phyloP scores from a whole-genome alignment of 2,797 vertebrate genomes.

The Alectoris magna region DNA sequence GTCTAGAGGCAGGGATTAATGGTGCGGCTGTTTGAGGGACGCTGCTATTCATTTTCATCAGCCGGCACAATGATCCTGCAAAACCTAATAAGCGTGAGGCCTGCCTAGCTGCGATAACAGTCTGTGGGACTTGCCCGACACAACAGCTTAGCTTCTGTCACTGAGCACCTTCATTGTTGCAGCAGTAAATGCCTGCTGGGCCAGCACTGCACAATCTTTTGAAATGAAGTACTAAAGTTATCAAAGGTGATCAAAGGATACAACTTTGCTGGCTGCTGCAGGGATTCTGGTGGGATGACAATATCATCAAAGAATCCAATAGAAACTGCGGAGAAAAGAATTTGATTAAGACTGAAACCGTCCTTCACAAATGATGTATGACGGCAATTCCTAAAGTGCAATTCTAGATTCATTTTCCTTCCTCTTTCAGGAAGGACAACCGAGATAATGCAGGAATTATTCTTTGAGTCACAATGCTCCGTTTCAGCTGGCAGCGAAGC shows the following conservation, averaged over 20 bases:
- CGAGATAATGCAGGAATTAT: slow-evolving; percentile 16
- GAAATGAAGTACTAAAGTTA: slow-evolving; percentile 53
- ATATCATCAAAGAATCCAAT: slow-evolving; percentile 98
- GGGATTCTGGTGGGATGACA: slow-evolving; percentile 94
- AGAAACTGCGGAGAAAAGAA: slow-evolving; percentile 84
- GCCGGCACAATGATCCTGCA: slow-evolving; percentile 8
- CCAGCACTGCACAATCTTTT: slow-evolving; percentile 63
- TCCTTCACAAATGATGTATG: background rate
- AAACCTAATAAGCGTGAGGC: slow-evolving; percentile 11
- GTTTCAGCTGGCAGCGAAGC: slow-evolving; percentile 41
- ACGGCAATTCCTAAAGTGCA: background rate
- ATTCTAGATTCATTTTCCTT: slow-evolving; percentile 4
- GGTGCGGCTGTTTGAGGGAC: background rate
- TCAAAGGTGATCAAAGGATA: slow-evolving; percentile 85
- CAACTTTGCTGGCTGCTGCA: slow-evolving; percentile 97
- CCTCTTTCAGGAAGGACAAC: slow-evolving; percentile 7
- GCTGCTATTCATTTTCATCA: background rate
- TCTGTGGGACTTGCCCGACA: background rate
- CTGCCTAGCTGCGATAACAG: slow-evolving; percentile 53
- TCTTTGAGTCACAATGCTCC: background rate
- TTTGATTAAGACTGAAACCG: background rate
- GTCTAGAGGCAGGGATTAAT: slow-evolving; percentile 47
- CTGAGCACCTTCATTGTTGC: slow-evolving; percentile 52
- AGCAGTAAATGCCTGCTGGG: slow-evolving; percentile 31
- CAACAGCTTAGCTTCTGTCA: slow-evolving; percentile 15